Evolutionary conservation across 2,888 invertebrate species (phyloP).

Genomic region (Allacma fusca): DNA sequence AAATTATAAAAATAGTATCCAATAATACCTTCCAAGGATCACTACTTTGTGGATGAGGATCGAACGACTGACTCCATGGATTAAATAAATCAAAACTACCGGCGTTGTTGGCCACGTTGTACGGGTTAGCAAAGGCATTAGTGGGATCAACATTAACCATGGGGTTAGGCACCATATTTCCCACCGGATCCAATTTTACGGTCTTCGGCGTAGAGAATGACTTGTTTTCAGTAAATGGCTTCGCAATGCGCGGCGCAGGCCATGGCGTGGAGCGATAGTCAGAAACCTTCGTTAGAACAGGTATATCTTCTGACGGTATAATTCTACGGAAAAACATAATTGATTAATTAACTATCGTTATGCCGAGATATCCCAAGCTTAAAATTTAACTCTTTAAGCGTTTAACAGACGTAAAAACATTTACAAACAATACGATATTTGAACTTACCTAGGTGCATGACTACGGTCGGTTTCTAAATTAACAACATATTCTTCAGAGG

Average conservation of each 20-base stretch:
- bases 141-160: neutral
- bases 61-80: constrained; percentile 32
- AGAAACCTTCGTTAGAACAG: constrained; percentile 74
- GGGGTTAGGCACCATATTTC: neutral
- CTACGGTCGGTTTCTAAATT: constrained; percentile 65
- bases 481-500: constrained; percentile 87
- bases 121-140: neutral
- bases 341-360: too few species aligned
- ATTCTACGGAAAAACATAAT: constrained; percentile 62
- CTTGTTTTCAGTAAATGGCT: neutral
- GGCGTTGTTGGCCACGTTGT: neutral
- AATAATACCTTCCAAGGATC: constrained; percentile 44
- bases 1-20: too few species aligned
- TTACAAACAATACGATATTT: too few species aligned
- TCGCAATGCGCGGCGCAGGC: constrained; percentile 31
- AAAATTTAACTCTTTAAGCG: too few species aligned
- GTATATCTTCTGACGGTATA: constrained; percentile 89
- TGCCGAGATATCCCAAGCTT: too few species aligned
- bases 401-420: too few species aligned
- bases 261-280: constrained; percentile 29
- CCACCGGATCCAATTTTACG: neutral
- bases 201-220: neutral
- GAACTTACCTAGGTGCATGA: constrained; percentile 48
- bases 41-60: neutral
- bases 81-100: constrained; percentile 22